These are phyloP conservation scores for Drosophila mettleri DNA, from an alignment of 2,888 invertebrate genomes.

Conservation along the genomic window DNA sequence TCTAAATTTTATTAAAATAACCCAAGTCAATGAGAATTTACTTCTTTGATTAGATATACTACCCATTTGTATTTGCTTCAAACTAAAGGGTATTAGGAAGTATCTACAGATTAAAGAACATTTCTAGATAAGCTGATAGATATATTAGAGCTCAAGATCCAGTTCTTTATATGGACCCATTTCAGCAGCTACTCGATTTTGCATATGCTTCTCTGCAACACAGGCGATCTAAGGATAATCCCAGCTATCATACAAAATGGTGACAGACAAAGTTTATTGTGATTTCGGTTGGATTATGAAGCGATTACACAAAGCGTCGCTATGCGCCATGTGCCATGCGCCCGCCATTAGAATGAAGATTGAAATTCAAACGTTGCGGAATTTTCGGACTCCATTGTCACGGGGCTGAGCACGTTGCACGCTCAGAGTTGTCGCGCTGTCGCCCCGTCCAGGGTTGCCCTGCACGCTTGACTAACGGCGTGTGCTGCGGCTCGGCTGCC, in stretches of 20 bases:
- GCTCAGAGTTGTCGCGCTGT: constrained; percentile 4
- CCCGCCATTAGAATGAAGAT: constrained; percentile 42
- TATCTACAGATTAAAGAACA: too few species aligned
- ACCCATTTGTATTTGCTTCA: too few species aligned
- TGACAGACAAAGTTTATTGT: constrained; percentile 46
- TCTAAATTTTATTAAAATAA: too few species aligned
- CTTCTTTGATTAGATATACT: too few species aligned
- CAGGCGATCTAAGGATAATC: constrained; percentile 3
- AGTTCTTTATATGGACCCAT: too few species aligned
- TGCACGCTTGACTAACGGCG: constrained; percentile 42
- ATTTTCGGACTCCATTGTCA: constrained; percentile 54
- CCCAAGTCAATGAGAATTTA: too few species aligned
- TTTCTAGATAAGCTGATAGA: too few species aligned
- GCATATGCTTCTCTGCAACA: background rate
- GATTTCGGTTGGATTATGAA: constrained; percentile 66
- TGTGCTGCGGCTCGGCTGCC: constrained; percentile 33
- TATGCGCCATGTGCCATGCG: constrained; percentile 39
- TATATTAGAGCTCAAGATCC: too few species aligned
- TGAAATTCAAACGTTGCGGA: constrained; percentile 67
- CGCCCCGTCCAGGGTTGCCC: constrained; percentile 22
- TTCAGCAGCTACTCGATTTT: background rate
- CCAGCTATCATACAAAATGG: constrained; percentile 11
- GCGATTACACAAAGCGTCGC: constrained; percentile 52
- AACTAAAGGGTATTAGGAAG: too few species aligned
- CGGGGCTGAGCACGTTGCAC: constrained; percentile 11